Percentiles rank a stretch among this genome's conserved stretches.
Conservation (phyloP, 2,113 vertebrate species). For the Campylomormyrus numenius region DNA sequence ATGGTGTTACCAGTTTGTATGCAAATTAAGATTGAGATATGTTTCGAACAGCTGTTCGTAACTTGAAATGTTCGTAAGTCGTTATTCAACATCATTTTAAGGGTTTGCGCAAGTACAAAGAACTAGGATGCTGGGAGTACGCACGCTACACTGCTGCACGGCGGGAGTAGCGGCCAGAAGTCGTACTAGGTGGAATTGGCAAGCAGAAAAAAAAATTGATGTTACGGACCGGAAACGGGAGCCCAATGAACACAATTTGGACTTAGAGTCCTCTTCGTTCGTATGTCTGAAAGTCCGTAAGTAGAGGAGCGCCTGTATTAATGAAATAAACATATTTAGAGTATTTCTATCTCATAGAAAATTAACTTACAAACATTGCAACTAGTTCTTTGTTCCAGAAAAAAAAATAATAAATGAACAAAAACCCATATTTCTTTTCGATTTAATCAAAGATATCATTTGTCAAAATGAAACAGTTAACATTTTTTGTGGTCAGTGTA, state of each 20-base stretch:
- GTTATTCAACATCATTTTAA: too few relatives aligned
- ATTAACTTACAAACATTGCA: background rate
- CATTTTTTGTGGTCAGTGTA: background rate
- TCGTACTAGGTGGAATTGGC: too few relatives aligned
- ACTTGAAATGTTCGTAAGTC: too few relatives aligned
- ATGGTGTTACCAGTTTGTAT: background rate
- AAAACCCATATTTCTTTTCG: background rate
- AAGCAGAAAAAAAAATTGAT: too few relatives aligned
- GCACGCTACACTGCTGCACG: accelerated
- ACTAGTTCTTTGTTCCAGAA: background rate
- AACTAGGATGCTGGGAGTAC: too few relatives aligned
- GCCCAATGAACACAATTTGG: too few relatives aligned
- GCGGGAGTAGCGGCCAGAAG: too few relatives aligned
- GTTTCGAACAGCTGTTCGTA: too few relatives aligned
- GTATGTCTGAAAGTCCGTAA: too few relatives aligned
- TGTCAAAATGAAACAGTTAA: background rate
- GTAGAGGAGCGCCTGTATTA: background rate
- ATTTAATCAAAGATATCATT: background rate
- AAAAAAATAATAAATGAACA: background rate
- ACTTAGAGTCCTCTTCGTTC: too few relatives aligned
- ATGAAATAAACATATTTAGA: background rate
- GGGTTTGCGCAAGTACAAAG: too few relatives aligned
- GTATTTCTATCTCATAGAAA: background rate
- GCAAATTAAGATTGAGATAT: background rate
- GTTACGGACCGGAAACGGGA: too few relatives aligned